phyloP scores from a whole-genome alignment of 2,888 invertebrate genomes.

The Scaptomyza parva region DNA sequence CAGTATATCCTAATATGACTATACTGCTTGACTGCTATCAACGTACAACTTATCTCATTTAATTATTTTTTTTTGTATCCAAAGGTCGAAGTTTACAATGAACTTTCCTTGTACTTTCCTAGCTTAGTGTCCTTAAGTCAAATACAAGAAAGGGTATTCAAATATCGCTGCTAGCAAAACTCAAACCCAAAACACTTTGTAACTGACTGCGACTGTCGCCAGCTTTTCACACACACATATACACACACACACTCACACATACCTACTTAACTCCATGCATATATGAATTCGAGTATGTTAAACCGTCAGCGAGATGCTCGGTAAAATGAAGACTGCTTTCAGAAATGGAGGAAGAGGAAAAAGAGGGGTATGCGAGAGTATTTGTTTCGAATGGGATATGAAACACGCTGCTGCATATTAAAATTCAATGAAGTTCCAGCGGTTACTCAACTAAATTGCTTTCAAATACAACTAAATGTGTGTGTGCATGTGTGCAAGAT shows the following conservation, averaged over 20 bases:
- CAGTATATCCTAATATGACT: no score
- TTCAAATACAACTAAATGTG: conserved; percentile 56
- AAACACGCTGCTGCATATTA: conserved; percentile 64
- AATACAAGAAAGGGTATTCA: conserved; percentile 30
- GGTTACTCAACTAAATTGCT: conserved; percentile 75
- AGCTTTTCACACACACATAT: background rate
- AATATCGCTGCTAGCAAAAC: no score
- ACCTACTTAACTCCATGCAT: conserved; percentile 5
- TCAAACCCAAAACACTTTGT: conserved; percentile 1
- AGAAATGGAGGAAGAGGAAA: no score
- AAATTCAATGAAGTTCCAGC: conserved; percentile 75
- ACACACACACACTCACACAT: background rate
- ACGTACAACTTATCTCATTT: no score
- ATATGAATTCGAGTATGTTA: conserved; percentile 21
- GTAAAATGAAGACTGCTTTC: background rate
- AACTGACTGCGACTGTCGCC: conserved; percentile 17
- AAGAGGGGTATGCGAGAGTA: conserved; percentile 23
- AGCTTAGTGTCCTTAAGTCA: no score
- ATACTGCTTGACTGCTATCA: no score
- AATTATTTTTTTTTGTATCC: no score
- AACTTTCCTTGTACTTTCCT: no score
- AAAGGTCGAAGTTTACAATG: background rate
- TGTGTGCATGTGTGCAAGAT: conserved; percentile 27
- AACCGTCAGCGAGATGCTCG: conserved; percentile 21
- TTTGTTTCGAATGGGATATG: conserved; percentile 45